Evolutionary conservation across 2,888 invertebrate genomes (phyloP).

Genomic region (Chrysolina americana): DNA sequence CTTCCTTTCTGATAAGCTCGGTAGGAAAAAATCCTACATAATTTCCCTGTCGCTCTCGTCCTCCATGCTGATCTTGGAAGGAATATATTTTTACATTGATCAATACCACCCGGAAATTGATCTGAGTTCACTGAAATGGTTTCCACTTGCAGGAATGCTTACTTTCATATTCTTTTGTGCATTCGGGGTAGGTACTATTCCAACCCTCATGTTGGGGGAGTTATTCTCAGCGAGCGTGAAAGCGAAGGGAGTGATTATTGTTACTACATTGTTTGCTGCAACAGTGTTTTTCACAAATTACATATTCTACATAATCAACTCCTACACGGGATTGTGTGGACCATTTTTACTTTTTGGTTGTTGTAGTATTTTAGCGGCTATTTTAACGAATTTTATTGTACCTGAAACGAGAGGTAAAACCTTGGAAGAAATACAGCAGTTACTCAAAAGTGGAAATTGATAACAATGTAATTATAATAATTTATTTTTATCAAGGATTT

Average conservation of each 20-base stretch:
- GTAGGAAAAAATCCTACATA: constrained; percentile 55
- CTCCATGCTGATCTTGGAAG: constrained; percentile 50
- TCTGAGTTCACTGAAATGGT: constrained; percentile 53
- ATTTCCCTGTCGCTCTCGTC: constrained; percentile 53
- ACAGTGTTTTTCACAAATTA: constrained; percentile 55
- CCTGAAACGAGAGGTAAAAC: constrained; percentile 57
- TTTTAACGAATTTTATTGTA: constrained; percentile 57
- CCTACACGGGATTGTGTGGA: constrained; percentile 57
- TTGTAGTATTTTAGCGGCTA: constrained; percentile 40
- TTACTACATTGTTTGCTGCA: constrained; percentile 50
- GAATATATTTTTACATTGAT: constrained; percentile 56
- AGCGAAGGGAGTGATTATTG: constrained; percentile 53
- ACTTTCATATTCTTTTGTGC: constrained; percentile 54
- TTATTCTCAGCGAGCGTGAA: constrained; percentile 61
- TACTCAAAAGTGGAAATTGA: not conserved
- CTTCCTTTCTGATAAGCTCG: constrained; percentile 54
- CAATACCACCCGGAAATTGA: constrained; percentile 49
- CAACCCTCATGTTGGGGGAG: constrained; percentile 60
- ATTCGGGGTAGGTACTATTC: constrained; percentile 57
- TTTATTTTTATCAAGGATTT: too few species aligned
- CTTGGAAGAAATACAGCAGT: constrained; percentile 41
- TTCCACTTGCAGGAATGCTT: constrained; percentile 62
- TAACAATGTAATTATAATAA: not conserved
- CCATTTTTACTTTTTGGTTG: constrained; percentile 59
- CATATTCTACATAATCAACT: constrained; percentile 59